These are phyloP conservation scores for Sarcophaga variegata DNA, from an alignment of 2,888 invertebrate species.

Conservation along the genomic window DNA sequence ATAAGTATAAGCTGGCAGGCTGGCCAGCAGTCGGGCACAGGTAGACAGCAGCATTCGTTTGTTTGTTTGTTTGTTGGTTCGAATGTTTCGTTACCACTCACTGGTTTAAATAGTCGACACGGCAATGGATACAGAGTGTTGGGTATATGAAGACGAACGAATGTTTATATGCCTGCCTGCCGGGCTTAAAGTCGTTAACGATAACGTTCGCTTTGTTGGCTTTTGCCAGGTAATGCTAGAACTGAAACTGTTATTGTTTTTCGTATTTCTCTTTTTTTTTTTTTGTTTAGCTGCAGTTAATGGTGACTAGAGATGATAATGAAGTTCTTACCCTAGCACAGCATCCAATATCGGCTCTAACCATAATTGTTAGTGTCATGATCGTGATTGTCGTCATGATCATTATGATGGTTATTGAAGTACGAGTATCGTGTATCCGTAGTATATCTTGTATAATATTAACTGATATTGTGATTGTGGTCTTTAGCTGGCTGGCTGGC, in stretches of 20 bases:
- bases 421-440: not conserved
- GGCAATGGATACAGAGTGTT: not conserved
- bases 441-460: not conserved
- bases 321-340: conserved; percentile 22
- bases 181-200: conserved; percentile 65
- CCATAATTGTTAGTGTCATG: not conserved
- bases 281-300: not conserved
- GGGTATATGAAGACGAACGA: not conserved
- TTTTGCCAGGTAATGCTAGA: conserved; percentile 14
- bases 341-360: not conserved
- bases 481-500: conserved; percentile 12
- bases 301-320: conserved; percentile 29
- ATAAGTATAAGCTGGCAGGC: not conserved
- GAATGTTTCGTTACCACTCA: not conserved
- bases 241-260: not conserved
- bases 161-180: conserved; percentile 59
- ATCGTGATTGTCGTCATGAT: conserved; percentile 2
- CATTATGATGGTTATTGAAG: conserved; percentile 25
- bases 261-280: not conserved
- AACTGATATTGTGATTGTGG: conserved; percentile 24
- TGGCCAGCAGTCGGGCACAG: not conserved
- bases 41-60: not conserved
- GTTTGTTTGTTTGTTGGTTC: too few species aligned
- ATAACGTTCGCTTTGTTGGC: conserved; percentile 55
- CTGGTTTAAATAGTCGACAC: not conserved